Conservation (phyloP, 2,797 vertebrate species). For the Mus spretus region DNA sequence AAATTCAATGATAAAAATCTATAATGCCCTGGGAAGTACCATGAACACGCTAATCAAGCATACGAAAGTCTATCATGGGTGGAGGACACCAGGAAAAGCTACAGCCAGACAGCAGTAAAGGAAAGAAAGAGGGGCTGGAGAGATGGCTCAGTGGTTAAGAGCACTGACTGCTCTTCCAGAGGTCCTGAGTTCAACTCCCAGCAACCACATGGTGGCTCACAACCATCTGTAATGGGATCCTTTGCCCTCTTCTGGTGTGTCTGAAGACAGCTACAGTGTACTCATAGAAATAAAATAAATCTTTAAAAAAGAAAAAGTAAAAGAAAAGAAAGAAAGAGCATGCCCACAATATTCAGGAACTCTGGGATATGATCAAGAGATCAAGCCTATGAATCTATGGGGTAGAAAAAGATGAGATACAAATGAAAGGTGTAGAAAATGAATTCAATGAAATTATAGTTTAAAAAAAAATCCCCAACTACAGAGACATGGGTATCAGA, state of each 20-base stretch:
- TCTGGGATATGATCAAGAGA: neutral
- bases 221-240: too few relatives aligned
- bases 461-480: neutral
- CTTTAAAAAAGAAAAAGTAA: too few relatives aligned
- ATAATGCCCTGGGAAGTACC: neutral
- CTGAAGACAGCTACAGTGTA: too few relatives aligned
- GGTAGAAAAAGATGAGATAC: neutral
- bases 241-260: too few relatives aligned
- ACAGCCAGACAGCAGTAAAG: too few relatives aligned
- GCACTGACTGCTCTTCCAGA: too few relatives aligned
- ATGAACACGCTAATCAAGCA: neutral
- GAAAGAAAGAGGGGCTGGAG: neutral
- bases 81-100: neutral
- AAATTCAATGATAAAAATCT: neutral
- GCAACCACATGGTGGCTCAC: too few relatives aligned
- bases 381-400: neutral
- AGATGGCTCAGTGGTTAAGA: too few relatives aligned
- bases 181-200: too few relatives aligned
- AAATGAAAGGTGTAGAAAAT: neutral
- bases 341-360: neutral
- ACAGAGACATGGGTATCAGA: neutral
- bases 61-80: too few relatives aligned
- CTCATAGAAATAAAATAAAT: too few relatives aligned
- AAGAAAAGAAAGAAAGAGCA: neutral
- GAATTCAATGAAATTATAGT: neutral